A percentile compares a stretch with the other conserved stretches of the same genome.
Conservation (phyloP, 2,797 vertebrate genomes). For the Microctenopoma lineatum region DNA sequence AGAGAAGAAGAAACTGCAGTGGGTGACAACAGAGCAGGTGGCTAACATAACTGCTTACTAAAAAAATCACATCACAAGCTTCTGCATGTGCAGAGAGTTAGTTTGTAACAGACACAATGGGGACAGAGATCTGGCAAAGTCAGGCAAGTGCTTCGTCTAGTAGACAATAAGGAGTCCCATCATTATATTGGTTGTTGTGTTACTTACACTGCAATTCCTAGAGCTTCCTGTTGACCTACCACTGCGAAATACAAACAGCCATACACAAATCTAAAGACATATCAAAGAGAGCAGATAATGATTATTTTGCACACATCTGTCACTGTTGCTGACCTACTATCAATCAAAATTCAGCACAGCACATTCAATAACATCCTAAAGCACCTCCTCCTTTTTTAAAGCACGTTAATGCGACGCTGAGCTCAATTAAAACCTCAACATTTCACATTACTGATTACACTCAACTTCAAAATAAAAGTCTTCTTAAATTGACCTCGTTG, state of each 20-base stretch:
- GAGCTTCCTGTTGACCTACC: background rate
- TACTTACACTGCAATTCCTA: background rate
- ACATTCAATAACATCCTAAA: background rate
- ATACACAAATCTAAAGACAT: no score
- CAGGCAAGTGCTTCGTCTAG: background rate
- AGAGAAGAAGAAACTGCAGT: constrained; percentile 11
- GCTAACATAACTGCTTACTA: background rate
- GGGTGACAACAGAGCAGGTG: constrained; percentile 10
- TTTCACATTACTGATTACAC: background rate
- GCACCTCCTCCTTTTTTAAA: background rate
- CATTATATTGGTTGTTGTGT: background rate
- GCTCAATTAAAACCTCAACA: background rate
- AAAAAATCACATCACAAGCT: constrained; percentile 9
- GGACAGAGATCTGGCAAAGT: background rate
- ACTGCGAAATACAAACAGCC: no score
- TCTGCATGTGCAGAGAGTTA: background rate
- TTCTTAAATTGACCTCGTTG: background rate
- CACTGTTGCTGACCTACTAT: background rate
- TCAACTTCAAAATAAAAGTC: constrained; percentile 49
- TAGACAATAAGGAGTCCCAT: background rate
- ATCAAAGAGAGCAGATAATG: background rate
- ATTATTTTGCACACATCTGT: background rate
- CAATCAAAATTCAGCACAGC: background rate
- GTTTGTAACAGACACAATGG: background rate
- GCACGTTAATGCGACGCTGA: background rate